phyloP scores from a whole-genome alignment of 2,888 invertebrate species.

The Torymus texanus region DNA sequence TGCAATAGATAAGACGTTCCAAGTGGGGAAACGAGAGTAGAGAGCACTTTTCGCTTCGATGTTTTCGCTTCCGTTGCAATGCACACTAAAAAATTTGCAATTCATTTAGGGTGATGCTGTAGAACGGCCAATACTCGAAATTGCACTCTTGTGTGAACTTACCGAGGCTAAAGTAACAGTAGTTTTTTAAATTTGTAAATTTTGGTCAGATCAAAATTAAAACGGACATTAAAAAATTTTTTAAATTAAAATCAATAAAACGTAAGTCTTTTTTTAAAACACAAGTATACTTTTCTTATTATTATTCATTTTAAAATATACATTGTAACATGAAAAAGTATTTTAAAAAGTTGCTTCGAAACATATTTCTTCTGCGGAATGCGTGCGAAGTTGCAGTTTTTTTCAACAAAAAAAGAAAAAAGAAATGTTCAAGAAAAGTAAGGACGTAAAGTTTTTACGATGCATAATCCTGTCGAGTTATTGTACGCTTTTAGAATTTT shows the following conservation, averaged over 20 bases:
- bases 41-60: constrained; percentile 44
- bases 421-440: constrained; percentile 14
- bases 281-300: constrained; percentile 44
- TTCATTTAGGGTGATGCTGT: constrained; percentile 27
- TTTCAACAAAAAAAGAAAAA: constrained; percentile 12
- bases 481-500: constrained; percentile 11
- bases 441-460: constrained; percentile 26
- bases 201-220: neutral
- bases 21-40: constrained; percentile 37
- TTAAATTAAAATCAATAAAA: constrained; percentile 24
- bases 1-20: constrained; percentile 50
- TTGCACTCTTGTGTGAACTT: constrained; percentile 9
- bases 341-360: constrained; percentile 36
- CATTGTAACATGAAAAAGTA: constrained; percentile 51
- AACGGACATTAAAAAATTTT: neutral
- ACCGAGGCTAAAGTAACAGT: neutral
- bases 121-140: constrained; percentile 20
- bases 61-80: constrained; percentile 24
- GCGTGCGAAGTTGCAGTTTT: constrained; percentile 32
- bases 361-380: constrained; percentile 41
- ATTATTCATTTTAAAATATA: constrained; percentile 52
- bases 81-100: constrained; percentile 35
- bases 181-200: neutral
- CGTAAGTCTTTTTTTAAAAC: constrained; percentile 43
- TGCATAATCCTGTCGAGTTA: constrained; percentile 27